phyloP scores from a whole-genome alignment of 2,113 vertebrate species.

The Scolopax mira region DNA sequence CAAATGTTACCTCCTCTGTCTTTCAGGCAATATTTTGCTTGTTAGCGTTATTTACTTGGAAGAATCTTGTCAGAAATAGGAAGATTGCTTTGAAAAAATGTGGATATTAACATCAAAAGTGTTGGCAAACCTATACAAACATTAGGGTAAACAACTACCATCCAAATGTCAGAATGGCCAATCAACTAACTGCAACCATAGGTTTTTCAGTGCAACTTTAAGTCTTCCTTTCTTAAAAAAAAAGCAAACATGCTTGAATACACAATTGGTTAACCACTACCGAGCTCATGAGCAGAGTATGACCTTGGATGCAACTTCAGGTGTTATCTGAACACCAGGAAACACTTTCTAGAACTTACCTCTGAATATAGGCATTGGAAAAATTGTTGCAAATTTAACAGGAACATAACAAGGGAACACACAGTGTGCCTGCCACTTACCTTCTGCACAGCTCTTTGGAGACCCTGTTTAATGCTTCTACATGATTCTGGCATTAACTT shows the following conservation, averaged over 20 bases:
- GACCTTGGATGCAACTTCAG: neutral
- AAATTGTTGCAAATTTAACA: neutral
- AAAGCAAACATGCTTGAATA: neutral
- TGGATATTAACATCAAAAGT: neutral
- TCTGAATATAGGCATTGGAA: neutral
- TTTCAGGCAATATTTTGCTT: neutral
- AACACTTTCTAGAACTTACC: neutral
- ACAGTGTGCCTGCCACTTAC: slow-evolving; percentile 27
- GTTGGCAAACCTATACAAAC: neutral
- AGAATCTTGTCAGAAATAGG: neutral
- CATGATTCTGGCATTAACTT: slow-evolving; percentile 75
- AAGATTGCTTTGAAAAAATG: neutral
- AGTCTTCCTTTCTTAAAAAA: neutral
- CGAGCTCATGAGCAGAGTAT: neutral
- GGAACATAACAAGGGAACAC: neutral
- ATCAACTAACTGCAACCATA: neutral
- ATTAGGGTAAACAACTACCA: neutral
- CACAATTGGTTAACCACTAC: neutral
- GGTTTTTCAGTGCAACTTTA: neutral
- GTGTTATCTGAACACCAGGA: neutral
- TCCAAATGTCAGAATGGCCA: neutral
- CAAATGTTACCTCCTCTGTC: neutral
- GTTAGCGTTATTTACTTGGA: neutral
- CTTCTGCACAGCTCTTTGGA: slow-evolving; percentile 74
- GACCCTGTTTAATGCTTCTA: slow-evolving; percentile 74